Evolutionary conservation across 2,888 invertebrate species (phyloP).

Genomic region (Ormia ochracea): DNA sequence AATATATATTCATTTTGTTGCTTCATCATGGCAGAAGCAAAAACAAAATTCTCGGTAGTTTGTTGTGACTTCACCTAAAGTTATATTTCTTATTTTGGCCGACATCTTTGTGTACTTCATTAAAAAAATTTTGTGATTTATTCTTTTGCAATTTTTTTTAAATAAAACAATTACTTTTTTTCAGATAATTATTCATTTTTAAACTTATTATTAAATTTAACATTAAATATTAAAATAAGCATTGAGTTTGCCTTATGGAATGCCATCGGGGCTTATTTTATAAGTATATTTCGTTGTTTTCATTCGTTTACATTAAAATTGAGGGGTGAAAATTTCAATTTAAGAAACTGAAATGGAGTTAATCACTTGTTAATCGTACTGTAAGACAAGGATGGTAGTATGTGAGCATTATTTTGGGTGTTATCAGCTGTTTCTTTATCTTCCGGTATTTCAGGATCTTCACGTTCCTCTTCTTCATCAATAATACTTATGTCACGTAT

Average conservation of each 20-base stretch:
- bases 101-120: no score
- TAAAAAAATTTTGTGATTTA: background rate
- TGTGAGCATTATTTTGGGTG: conserved; percentile 73
- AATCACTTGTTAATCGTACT: conserved; percentile 49
- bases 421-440: conserved; percentile 74
- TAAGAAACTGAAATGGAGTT: background rate
- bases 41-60: no score
- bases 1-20: no score
- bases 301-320: conserved; percentile 2
- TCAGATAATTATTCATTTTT: conserved; percentile 43
- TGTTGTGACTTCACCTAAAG: no score
- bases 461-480: conserved; percentile 87
- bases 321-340: background rate
- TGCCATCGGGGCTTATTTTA: conserved; percentile 12
- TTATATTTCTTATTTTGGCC: no score
- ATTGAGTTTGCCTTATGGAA: conserved; percentile 25
- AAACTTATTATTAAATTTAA: conserved; percentile 23
- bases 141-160: background rate
- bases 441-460: conserved; percentile 76
- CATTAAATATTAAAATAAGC: conserved; percentile 34
- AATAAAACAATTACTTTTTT: conserved; percentile 1
- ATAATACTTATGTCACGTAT: conserved; percentile 92
- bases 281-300: conserved; percentile 1
- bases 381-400: conserved; percentile 54
- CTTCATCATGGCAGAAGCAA: no score